phyloP scores from a whole-genome alignment of 2,888 invertebrate species.

The Deroplatys truncata region DNA sequence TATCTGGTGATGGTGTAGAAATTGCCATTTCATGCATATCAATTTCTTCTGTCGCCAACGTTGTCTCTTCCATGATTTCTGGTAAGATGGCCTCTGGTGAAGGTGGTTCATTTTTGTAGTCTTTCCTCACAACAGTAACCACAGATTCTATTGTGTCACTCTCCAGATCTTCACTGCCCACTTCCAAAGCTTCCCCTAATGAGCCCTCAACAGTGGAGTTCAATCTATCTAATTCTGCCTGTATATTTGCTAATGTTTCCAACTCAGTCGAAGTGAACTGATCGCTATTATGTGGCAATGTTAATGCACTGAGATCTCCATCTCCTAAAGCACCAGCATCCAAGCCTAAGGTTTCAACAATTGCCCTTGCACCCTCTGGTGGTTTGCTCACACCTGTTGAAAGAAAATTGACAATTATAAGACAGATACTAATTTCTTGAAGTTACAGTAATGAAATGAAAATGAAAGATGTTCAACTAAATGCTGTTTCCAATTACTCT shows the following conservation, averaged over 20 bases:
- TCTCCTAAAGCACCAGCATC: constrained; percentile 40
- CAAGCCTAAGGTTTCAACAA: constrained; percentile 40
- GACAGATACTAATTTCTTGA: not conserved
- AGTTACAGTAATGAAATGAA: not conserved
- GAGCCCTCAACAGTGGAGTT: constrained; percentile 31
- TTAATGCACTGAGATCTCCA: constrained; percentile 40
- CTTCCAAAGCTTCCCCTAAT: constrained; percentile 17
- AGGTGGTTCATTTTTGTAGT: constrained; percentile 9
- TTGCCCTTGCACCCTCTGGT: constrained; percentile 35
- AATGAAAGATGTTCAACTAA: not conserved
- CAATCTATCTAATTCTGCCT: constrained; percentile 46
- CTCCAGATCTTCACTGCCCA: constrained; percentile 20
- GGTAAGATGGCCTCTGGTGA: constrained; percentile 28
- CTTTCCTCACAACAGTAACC: constrained; percentile 20
- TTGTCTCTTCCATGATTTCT: constrained; percentile 25
- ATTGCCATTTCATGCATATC: constrained; percentile 17
- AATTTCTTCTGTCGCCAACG: constrained; percentile 10
- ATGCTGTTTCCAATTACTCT: too few relatives aligned
- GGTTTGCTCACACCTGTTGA: constrained; percentile 24
- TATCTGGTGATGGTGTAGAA: constrained; percentile 10
- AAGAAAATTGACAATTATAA: not conserved
- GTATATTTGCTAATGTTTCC: constrained; percentile 45
- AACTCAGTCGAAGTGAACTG: constrained; percentile 40
- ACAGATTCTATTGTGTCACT: constrained; percentile 28
- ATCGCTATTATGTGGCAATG: constrained; percentile 37